Base-by-base conservation (phyloP, 2,888 invertebrate species). In the Clitarchus hookeri region DNA sequence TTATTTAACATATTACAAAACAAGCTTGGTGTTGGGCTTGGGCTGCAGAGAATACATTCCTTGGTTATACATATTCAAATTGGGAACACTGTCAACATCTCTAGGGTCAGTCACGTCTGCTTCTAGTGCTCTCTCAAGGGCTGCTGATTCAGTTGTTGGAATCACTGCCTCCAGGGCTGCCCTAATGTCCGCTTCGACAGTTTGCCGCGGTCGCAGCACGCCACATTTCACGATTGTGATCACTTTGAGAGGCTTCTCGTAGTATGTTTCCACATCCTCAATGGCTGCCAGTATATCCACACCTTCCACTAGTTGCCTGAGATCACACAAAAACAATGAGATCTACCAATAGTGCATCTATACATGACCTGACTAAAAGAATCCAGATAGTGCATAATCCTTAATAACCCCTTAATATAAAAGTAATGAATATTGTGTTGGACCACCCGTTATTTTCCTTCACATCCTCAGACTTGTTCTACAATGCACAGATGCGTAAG, bases 221-320 rank as follows among this genome's bases (percentile, higher is more conserved):
- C 88, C 91, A 78, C 88, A 86, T 54, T 84, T 44, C 26, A 16
- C 44, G n/a, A 87, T 85, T 36, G 44, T 65, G 36, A 87, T 86
- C 23, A 25, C 27, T 36, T 83, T 27, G 9, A 84, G 90, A 0
- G 96, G 96, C 19, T 93, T 91, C 90, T 96, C 94, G 90, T 95
- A 94, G 90, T 92, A 93, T 0, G 94, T 94, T 0, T 93, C 92
- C 9, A 94, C 92, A n/a, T 91, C 90, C 91, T 96, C 95, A 78
- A 96, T 94, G 88, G 91, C 91, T 86, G 92, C 91, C 78, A 96
- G 91, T 23, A 94, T 93, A 83, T 92, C 91, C 86, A 93, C 94
- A 2, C 96, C 96, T 88, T 95, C 95, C 65, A 96, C 92, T 6
- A 96, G 91, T 91, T 95, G 94, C 1, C 95, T 93, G 90, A 26